Evolutionary conservation across 2,888 invertebrate species (phyloP).

Genomic region (Microchrysa polita): DNA sequence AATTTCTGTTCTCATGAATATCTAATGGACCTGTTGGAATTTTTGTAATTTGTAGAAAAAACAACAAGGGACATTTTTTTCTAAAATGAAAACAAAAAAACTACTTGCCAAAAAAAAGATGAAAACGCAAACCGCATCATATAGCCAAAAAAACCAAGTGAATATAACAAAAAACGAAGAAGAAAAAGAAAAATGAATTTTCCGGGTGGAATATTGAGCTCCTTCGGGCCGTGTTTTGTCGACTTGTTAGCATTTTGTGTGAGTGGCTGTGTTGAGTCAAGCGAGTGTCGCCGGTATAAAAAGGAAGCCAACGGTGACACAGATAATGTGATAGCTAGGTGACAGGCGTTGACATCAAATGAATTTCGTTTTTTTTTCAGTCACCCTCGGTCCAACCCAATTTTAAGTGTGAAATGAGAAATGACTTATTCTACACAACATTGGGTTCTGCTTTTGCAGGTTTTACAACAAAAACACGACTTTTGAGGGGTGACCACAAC

Average conservation of each 20-base stretch:
- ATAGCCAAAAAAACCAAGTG: too few relatives aligned
- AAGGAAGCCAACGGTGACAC: constrained; percentile 4
- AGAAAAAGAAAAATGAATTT: constrained; percentile 35
- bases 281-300: constrained; percentile 26
- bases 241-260: constrained; percentile 39
- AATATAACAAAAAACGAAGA: constrained; percentile 15
- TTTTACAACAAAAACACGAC: background rate
- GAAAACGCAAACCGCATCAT: too few relatives aligned
- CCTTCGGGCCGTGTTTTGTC: constrained; percentile 16
- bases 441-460: background rate
- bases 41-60: constrained; percentile 39
- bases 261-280: too few relatives aligned
- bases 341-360: constrained; percentile 42
- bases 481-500: too few relatives aligned
- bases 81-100: too few relatives aligned
- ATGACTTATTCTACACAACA: constrained; percentile 22
- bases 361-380: constrained; percentile 25
- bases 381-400: too few relatives aligned
- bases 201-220: constrained; percentile 36
- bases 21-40: constrained; percentile 44
- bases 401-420: constrained; percentile 14
- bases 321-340: constrained; percentile 32
- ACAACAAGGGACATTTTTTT: constrained; percentile 21
- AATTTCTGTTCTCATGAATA: constrained; percentile 42
- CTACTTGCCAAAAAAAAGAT: too few relatives aligned